These are phyloP conservation scores for Gallinago nigripennis DNA, from an alignment of 2,797 vertebrate species.

Conservation along the genomic window DNA sequence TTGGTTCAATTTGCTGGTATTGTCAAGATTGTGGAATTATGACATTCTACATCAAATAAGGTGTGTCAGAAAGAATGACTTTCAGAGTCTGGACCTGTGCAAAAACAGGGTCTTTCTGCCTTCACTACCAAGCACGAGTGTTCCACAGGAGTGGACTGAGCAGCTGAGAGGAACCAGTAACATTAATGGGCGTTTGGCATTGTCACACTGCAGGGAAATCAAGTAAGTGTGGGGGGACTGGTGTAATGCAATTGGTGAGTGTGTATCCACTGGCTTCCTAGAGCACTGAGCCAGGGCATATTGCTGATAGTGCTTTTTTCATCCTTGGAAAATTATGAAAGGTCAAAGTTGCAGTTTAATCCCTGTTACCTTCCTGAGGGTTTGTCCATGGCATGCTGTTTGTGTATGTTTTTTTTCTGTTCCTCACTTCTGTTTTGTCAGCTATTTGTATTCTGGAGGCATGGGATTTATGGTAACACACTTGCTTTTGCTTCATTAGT, in stretches of 20 bases:
- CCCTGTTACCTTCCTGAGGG: background rate
- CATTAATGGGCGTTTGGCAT: background rate
- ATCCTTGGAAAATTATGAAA: background rate
- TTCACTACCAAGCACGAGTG: background rate
- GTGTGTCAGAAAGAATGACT: background rate
- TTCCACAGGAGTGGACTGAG: background rate
- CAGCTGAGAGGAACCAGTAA: background rate
- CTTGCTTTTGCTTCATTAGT: background rate
- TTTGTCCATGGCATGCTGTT: background rate
- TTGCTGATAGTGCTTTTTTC: background rate
- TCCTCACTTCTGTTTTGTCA: background rate
- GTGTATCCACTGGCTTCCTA: background rate
- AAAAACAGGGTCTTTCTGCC: background rate
- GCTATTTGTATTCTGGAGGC: background rate
- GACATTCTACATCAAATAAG: background rate
- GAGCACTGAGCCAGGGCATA: background rate
- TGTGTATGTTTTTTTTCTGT: background rate
- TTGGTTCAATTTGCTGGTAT: background rate
- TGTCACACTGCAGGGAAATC: background rate
- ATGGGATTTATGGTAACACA: background rate
- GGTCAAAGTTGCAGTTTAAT: background rate
- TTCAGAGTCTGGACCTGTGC: background rate
- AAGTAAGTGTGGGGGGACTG: background rate
- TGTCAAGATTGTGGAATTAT: background rate
- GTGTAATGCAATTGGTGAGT: rapidly evolving